Conservation (phyloP, 2,888 invertebrate genomes). For the Urechis unicinctus region DNA sequence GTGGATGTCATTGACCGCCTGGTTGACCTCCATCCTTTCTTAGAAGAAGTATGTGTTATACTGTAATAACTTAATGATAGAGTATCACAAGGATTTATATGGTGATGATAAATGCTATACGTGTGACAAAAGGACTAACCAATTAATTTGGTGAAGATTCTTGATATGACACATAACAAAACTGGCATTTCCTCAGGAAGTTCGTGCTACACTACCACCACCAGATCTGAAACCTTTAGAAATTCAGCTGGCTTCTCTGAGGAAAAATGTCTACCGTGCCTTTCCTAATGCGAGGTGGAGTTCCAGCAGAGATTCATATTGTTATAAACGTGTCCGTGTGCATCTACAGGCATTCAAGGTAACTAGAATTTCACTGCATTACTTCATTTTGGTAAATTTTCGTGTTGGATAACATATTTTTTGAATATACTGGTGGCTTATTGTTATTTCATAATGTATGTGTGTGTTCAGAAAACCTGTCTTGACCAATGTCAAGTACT, state of each 20-base stretch:
- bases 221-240: background rate
- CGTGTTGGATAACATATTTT: too few species aligned
- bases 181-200: background rate
- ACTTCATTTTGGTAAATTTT: too few species aligned
- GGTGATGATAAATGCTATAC: too few species aligned
- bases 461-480: constrained; percentile 1
- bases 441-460: background rate
- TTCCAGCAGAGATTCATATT: background rate
- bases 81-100: too few species aligned
- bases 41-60: background rate
- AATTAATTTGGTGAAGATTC: too few species aligned
- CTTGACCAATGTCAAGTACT: background rate
- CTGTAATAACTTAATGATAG: too few species aligned
- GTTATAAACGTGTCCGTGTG: background rate
- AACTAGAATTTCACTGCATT: too few species aligned
- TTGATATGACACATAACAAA: too few species aligned
- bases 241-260: background rate
- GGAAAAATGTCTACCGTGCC: background rate
- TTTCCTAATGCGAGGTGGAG: background rate
- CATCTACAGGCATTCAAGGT: background rate
- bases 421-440: too few species aligned
- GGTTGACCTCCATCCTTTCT: background rate
- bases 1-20: background rate
- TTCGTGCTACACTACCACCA: too few species aligned
- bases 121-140: too few species aligned